Evolutionary conservation across 2,113 vertebrate genomes (phyloP), one percentile per base, ranked within the genome.

Genomic region (Austrofundulus limnaeus): DNA sequence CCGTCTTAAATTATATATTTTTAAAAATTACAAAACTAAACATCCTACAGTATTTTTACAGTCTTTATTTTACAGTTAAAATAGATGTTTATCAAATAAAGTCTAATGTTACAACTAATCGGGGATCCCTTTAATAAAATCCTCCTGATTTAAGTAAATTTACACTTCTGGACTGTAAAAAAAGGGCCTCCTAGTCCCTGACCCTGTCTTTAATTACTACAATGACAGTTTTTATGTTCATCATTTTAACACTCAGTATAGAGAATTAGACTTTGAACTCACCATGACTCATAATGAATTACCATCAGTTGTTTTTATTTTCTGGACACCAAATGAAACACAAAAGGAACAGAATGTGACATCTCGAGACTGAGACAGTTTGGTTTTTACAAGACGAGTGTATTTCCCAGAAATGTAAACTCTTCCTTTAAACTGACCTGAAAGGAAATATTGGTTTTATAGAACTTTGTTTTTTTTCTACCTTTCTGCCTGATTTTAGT

Each of bases 401-500:
- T 10, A 68, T 61, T 24, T 49, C 31, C 11, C 3, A 38, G 52
- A 69, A 62, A 20, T 15, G 50, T 1, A 2, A 55, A 16, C 15
- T 14, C 5, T 20, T 58, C 23, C 24, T 50, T 42, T 39, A 34
- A 42, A 2, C 24, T 52, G 20, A 54, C 2, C 19, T 54, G 20
- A n/a, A 16, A 23, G 52, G 23, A 4, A 11, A 48, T 39, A n/a
- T 23, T 0, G 19, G 15, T 50, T 11, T 15, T 42, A 12, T 53
- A 50, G 12, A 12, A 1, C 11, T 62, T 58, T 43, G n/a, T n/a
- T 16, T 19, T 42, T 54, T 59, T 15, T 20, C 2, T 53, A 53
- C 37, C 23, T 66, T 3, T 10, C 23, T 5, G n/a, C 23, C 16
- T 66, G 43, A 69, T 51, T 66, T 28, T 5, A 68, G 16, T 1